These are phyloP conservation scores for Mormyrus hasselquistii DNA, from an alignment of 2,797 vertebrate genomes.

Conservation along the genomic window DNA sequence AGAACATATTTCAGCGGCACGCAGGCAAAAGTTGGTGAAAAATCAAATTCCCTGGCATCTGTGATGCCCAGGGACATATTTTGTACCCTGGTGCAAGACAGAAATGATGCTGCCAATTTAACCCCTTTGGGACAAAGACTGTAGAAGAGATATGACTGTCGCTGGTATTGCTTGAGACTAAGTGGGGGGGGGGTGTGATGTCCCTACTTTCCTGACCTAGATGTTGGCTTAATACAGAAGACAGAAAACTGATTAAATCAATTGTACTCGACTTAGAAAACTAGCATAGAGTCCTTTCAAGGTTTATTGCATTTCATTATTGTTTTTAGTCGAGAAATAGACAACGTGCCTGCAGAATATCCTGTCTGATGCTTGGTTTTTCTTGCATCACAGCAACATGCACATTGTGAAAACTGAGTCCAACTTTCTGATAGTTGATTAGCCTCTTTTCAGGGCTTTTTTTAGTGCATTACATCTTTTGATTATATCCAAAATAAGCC, in stretches of 20 bases:
- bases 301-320: background rate
- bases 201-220: background rate
- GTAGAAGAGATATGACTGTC: background rate
- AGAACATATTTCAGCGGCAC: background rate
- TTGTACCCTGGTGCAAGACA: background rate
- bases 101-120: background rate
- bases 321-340: background rate
- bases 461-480: background rate
- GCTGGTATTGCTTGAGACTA: background rate
- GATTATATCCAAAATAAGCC: background rate
- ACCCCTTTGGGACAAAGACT: background rate
- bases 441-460: background rate
- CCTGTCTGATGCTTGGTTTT: background rate
- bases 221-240: constrained; percentile 9
- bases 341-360: background rate
- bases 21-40: background rate
- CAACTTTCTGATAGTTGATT: background rate
- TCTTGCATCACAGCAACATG: background rate
- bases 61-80: background rate
- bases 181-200: background rate
- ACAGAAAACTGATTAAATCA: constrained; percentile 3
- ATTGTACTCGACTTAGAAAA: background rate
- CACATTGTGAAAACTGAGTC: background rate
- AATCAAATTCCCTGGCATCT: background rate
- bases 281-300: background rate